Conservation (phyloP, 2,797 vertebrate species). For the Lagodon rhomboides region DNA sequence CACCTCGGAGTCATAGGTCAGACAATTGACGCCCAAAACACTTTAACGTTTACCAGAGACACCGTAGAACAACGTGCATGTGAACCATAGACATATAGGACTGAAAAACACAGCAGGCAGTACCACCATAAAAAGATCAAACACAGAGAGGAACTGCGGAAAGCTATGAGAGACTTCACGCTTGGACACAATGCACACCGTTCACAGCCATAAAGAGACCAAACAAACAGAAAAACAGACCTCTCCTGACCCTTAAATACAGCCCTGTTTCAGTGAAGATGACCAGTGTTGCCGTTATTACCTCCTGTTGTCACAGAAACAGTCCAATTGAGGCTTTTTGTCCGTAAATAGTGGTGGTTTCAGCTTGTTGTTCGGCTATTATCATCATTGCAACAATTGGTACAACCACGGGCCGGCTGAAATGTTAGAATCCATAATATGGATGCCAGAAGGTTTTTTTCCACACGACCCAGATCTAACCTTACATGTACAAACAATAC, state of each 20-base stretch:
- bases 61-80: neutral
- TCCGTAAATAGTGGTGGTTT: neutral
- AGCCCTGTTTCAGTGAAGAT: neutral
- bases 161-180: neutral
- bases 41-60: neutral
- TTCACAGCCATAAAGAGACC: neutral
- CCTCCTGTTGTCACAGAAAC: slow-evolving; percentile 12
- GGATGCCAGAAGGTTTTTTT: neutral
- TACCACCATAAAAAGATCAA: slow-evolving; percentile 4
- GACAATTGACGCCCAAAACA: neutral
- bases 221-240: neutral
- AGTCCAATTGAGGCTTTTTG: slow-evolving; percentile 6
- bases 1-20: slow-evolving; percentile 28
- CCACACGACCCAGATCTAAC: neutral
- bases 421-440: neutral
- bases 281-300: neutral
- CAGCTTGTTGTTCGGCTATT: neutral
- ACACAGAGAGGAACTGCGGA: neutral
- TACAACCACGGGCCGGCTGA: neutral
- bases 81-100: neutral
- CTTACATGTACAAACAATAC: neutral
- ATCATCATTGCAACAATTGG: neutral
- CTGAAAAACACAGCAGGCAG: neutral
- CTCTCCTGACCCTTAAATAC: neutral
- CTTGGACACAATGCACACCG: neutral